Conservation (phyloP, 2,797 vertebrate species). For the Calcarius lapponicus region DNA sequence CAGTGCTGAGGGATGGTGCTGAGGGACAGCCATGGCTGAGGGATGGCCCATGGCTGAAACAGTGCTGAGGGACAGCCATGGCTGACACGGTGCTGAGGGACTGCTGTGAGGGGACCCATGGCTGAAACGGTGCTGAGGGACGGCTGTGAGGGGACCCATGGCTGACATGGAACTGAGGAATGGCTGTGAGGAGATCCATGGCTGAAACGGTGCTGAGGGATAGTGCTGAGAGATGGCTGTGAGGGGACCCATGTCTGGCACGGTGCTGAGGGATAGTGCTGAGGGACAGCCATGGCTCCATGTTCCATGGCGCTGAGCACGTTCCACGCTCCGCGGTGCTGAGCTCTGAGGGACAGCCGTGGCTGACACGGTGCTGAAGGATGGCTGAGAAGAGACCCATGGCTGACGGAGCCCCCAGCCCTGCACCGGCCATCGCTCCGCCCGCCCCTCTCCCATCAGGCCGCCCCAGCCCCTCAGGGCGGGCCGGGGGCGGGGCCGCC, state of each 20-base stretch:
- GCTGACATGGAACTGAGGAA: too few relatives aligned
- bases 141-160: too few relatives aligned
- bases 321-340: too few relatives aligned
- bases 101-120: neutral
- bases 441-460: neutral
- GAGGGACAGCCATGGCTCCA: neutral
- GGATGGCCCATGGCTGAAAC: too few relatives aligned
- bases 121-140: too few relatives aligned
- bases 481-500: neutral
- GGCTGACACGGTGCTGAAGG: too few relatives aligned
- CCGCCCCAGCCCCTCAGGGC: neutral
- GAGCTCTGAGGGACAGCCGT: neutral
- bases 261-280: neutral
- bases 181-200: neutral
- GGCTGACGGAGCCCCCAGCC: accelerated
- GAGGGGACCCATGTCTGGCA: too few relatives aligned
- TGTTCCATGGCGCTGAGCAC: too few relatives aligned
- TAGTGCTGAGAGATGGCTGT: too few relatives aligned
- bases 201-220: too few relatives aligned
- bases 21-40: neutral
- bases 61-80: too few relatives aligned
- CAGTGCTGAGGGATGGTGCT: too few relatives aligned
- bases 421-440: accelerated
- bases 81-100: neutral
- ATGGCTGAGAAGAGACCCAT: neutral